Conservation (phyloP, 2,113 vertebrate species). For the Furnarius figulus region DNA sequence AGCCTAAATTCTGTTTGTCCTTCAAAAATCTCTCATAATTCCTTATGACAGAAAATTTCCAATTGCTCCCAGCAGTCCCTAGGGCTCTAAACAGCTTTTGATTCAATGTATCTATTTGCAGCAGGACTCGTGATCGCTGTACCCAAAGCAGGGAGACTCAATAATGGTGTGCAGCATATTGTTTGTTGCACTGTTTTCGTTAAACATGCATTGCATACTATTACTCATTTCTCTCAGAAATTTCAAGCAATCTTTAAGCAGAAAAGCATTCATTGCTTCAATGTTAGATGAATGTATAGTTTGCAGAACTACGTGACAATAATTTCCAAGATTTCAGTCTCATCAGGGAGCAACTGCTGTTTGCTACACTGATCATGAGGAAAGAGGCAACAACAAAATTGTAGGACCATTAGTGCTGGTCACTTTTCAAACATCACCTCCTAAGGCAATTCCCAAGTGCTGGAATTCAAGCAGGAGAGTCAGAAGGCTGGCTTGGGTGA, state of each 20-base stretch:
- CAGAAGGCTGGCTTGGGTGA: no score
- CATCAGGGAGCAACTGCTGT: not conserved
- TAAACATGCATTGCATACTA: not conserved
- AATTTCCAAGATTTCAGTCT: not conserved
- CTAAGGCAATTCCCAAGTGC: no score
- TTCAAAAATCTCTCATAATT: not conserved
- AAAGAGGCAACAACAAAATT: not conserved
- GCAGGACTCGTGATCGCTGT: not conserved
- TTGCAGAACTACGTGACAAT: not conserved
- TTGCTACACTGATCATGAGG: not conserved
- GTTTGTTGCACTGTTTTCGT: not conserved
- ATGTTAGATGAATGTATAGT: not conserved
- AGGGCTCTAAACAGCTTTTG: not conserved
- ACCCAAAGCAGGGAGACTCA: not conserved
- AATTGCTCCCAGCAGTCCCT: not conserved
- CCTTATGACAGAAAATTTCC: not conserved
- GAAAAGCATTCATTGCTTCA: not conserved
- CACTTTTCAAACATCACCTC: no score
- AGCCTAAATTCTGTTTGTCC: not conserved
- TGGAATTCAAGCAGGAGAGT: no score
- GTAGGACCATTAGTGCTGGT: not conserved
- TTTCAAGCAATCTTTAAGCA: not conserved
- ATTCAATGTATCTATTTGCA: not conserved
- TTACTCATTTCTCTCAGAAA: not conserved
- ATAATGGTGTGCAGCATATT: not conserved